Percentiles rank a stretch among this genome's conserved stretches.
Conservation (phyloP, 1,140 invertebrate genomes). For the Pemphigus obesinymphae region DNA sequence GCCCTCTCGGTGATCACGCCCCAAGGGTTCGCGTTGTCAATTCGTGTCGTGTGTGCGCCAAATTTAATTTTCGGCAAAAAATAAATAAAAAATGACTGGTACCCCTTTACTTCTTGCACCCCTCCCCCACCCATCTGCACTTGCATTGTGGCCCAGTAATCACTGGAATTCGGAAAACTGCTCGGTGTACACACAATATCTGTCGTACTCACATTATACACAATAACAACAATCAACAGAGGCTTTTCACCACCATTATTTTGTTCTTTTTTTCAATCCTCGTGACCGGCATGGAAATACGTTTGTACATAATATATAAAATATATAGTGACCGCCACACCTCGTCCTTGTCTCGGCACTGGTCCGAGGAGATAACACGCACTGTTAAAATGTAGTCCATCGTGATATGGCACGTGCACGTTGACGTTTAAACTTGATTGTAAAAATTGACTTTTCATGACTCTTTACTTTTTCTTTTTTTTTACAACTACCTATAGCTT, state of each 20-base stretch:
- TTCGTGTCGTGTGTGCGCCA: conserved; percentile 1
- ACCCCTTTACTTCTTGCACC: neutral
- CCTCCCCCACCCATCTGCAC: too few relatives aligned
- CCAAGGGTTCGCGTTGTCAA: conserved; percentile 19
- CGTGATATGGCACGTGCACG: too few relatives aligned
- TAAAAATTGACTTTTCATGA: too few relatives aligned
- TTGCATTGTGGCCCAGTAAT: neutral
- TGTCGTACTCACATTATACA: neutral
- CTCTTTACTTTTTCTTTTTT: too few relatives aligned
- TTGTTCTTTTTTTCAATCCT: neutral
- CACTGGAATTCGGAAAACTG: conserved; percentile 3
- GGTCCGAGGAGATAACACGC: neutral
- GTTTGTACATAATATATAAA: neutral
- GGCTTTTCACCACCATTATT: neutral
- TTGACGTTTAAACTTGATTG: too few relatives aligned
- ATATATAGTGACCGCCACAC: neutral
- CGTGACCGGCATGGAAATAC: neutral
- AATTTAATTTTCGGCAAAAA: conserved; percentile 22
- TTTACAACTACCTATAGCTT: too few relatives aligned
- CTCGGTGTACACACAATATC: neutral
- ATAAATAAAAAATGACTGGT: neutral
- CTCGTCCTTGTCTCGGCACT: neutral
- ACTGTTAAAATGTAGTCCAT: neutral
- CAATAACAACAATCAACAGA: neutral
- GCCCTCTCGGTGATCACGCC: neutral